Percentiles rank a stretch among this genome's conserved stretches.
Evolutionary conservation across 2,888 invertebrate species (phyloP).

Genomic region (Drosophila recens): DNA sequence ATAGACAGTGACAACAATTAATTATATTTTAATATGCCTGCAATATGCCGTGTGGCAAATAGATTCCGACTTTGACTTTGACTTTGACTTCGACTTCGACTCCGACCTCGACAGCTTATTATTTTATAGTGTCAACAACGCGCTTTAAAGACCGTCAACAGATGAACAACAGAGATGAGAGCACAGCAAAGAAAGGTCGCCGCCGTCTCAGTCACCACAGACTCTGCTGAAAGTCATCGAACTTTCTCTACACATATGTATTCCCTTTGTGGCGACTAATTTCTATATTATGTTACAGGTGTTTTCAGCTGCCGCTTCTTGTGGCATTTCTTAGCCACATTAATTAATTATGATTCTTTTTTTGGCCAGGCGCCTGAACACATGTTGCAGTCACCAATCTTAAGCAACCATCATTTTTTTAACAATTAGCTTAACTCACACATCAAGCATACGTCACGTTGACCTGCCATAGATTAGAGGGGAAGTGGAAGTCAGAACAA

Average conservation of each 20-base stretch:
- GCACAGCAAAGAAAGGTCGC: conserved; percentile 65
- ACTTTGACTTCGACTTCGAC: background rate
- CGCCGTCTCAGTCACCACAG: conserved; percentile 18
- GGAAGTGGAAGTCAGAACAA: conserved; percentile 22
- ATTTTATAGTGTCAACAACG: conserved; percentile 77
- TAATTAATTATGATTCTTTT: conserved; percentile 57
- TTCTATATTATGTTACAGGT: conserved; percentile 75
- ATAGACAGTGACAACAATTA: conserved; percentile 79
- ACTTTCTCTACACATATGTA: conserved; percentile 64
- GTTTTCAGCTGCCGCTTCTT: conserved; percentile 37
- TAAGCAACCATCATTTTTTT: conserved; percentile 15
- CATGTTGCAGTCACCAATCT: conserved; percentile 38
- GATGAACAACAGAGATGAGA: conserved; percentile 14
- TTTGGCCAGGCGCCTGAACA: conserved; percentile 30
- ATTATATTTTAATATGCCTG: conserved; percentile 77
- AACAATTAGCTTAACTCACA: conserved; percentile 31
- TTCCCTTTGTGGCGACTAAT: conserved; percentile 60
- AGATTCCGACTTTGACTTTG: conserved; percentile 5
- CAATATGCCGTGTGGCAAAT: conserved; percentile 35
- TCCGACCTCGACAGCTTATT: conserved; percentile 61
- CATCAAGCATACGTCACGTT: conserved; percentile 33
- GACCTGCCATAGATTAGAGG: conserved; percentile 13
- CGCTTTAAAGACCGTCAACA: conserved; percentile 56
- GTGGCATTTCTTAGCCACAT: conserved; percentile 33
- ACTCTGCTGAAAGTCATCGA: conserved; percentile 70